These are phyloP conservation scores for Crambe crambe DNA, from an alignment of 37 sponge, comb jelly and placozoan genomes.

Conservation along the genomic window DNA sequence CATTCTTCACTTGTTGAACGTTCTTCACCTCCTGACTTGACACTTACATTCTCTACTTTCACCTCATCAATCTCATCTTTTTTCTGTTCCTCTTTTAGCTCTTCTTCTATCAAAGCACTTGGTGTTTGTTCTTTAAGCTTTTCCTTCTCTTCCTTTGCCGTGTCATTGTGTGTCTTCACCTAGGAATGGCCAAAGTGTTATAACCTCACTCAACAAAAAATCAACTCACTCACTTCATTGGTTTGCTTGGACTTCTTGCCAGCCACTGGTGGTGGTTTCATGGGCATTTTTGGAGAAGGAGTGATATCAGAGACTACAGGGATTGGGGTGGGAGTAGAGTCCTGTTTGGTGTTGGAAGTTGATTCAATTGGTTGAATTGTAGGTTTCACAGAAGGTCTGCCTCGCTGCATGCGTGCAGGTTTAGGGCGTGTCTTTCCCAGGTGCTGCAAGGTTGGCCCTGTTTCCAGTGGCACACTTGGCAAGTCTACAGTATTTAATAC, in stretches of 20 bases:
- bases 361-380: background rate
- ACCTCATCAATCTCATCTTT: background rate
- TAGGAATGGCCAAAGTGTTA: background rate
- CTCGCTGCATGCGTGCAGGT: constrained; percentile 49
- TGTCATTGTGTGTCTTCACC: background rate
- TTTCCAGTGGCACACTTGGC: constrained; percentile 37
- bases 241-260: background rate
- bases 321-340: background rate
- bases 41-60: background rate
- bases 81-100: background rate
- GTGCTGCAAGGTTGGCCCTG: constrained; percentile 59
- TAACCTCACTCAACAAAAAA: background rate
- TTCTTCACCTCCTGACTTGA: background rate
- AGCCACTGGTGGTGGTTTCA: background rate
- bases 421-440: constrained; percentile 64
- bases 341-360: no score
- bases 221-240: background rate
- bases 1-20: background rate
- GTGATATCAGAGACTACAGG: background rate
- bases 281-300: background rate
- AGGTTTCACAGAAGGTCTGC: constrained; percentile 8
- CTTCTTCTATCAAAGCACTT: background rate
- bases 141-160: background rate
- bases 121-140: background rate
- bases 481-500: constrained; percentile 34